Conservation (phyloP, 2,113 vertebrate genomes). For the Galeopterus variegatus region DNA sequence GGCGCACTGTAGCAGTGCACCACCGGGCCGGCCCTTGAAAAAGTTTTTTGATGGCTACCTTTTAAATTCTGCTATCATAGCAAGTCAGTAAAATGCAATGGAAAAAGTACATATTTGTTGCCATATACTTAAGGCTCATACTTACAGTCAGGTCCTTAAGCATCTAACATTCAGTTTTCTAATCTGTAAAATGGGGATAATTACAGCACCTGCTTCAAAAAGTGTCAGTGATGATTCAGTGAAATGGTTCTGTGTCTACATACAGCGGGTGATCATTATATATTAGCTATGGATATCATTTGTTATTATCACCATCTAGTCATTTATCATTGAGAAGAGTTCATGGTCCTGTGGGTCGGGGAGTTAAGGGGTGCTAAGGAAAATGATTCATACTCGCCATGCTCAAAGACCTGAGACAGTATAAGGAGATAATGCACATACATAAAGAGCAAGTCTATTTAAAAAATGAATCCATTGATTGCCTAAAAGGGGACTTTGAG, state of each 20-base stretch:
- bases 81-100: neutral
- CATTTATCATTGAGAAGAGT: neutral
- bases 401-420: neutral
- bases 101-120: neutral
- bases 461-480: neutral
- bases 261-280: neutral
- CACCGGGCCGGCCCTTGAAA: no score
- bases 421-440: neutral
- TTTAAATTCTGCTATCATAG: conserved; percentile 49
- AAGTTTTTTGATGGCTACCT: neutral
- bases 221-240: neutral
- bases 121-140: neutral
- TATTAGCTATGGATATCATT: neutral
- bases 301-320: conserved; percentile 19
- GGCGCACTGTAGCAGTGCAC: no score
- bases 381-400: neutral
- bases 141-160: neutral
- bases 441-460: neutral
- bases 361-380: neutral
- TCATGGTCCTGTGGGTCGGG: rapidly evolving
- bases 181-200: neutral
- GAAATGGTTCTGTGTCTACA: neutral
- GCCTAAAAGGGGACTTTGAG: neutral
- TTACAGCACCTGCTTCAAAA: neutral
- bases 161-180: neutral